These are phyloP conservation scores for Ochropleura leucogaster DNA, from an alignment of 2,888 invertebrate species.

Conservation along the genomic window DNA sequence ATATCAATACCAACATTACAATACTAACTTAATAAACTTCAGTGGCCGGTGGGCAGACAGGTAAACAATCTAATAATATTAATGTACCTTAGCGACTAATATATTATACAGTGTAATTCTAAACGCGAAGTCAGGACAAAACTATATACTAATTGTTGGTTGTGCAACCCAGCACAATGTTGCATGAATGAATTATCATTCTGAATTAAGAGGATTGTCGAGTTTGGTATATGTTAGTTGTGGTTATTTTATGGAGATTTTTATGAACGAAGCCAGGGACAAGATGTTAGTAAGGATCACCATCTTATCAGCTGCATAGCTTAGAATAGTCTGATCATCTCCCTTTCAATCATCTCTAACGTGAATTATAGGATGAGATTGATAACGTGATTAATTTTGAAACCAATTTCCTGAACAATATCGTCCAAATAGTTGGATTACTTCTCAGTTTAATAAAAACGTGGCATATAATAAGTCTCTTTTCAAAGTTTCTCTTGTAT, in stretches of 20 bases:
- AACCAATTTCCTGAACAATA: not conserved
- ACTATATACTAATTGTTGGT: slow-evolving; percentile 80
- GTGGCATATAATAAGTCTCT: too few species aligned
- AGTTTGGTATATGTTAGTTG: slow-evolving; percentile 56
- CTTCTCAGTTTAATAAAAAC: too few species aligned
- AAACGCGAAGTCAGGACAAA: slow-evolving; percentile 70
- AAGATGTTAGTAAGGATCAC: not conserved
- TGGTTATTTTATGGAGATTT: slow-evolving; percentile 15
- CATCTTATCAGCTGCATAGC: not conserved
- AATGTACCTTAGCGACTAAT: slow-evolving; percentile 60
- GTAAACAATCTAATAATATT: slow-evolving; percentile 64
- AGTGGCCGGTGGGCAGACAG: slow-evolving; percentile 58
- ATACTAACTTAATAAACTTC: slow-evolving; percentile 59
- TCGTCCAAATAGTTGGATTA: too few species aligned
- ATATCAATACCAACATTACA: slow-evolving; percentile 41
- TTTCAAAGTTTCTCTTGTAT: too few species aligned
- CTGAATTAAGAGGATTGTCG: slow-evolving; percentile 66
- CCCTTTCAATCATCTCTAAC: not conserved
- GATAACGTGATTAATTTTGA: not conserved
- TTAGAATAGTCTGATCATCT: not conserved
- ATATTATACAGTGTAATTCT: slow-evolving; percentile 70
- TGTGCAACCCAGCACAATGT: slow-evolving; percentile 75
- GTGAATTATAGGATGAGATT: not conserved
- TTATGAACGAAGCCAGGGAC: not conserved
- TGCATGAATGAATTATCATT: slow-evolving; percentile 80